Evolutionary conservation across 1,140 invertebrate species (phyloP), one percentile per base, ranked within the genome.

Genomic region (Meloidogyne exigua): DNA sequence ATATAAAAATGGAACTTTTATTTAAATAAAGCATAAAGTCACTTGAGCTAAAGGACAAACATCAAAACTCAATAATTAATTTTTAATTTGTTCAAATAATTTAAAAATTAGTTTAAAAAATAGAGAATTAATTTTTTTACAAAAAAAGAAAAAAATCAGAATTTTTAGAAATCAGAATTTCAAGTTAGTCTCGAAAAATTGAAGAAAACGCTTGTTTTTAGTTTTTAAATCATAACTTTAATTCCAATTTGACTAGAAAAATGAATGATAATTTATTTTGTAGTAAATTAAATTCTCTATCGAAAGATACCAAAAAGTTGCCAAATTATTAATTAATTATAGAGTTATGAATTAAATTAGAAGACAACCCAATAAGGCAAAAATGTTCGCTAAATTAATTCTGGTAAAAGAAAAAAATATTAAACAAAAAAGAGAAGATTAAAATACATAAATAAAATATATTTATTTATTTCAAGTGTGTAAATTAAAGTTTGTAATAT

Each of bases 41-140:
- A 49, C 44, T 66, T 66, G 25, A 21, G 18, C 2, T 18, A 26
- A 18, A 18, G 12, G 18, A 32, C 66, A 32, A 67, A 67, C 15
- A 67, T 67, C 36, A 67, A 18, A 32, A 67, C n/a, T 67, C 26
- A 67, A 67, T 18, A 67, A 67, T 67, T 25, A 25, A 67, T 21
- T 36, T 2, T 2, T 67, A 9, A 25, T 25, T 25, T 67, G 12
- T 67, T 67, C 5, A 25, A 67, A 39, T 21, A 26, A 21, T 15
- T 15, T 18, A 67, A 25, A 67, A 67, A 67, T 21, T 26, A 67
- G 13, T 28, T 67, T 13, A 67, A 67, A 32, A 39, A 39, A 39
- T 39, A 28, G 15, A 67, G 7, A 5, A 10, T 11, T 21, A 26
- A 67, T 67, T 21, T 3, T 23, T n/a, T 66, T 66, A 28, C 13